Conservation (phyloP, 2,888 invertebrate species). For the Cheilosia scutellata region DNA sequence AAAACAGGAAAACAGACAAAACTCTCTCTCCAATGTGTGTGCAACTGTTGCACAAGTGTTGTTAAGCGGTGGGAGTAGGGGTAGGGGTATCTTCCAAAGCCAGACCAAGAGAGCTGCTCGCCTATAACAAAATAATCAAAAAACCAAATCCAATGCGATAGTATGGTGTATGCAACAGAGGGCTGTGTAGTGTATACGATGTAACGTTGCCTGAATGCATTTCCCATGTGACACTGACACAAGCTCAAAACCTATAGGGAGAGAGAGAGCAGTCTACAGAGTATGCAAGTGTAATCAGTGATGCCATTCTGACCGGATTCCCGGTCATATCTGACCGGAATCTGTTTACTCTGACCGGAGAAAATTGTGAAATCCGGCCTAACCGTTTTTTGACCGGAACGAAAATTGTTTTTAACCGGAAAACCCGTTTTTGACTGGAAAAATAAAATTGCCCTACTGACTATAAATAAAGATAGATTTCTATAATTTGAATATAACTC, state of each 20-base stretch:
- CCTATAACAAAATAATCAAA: background rate
- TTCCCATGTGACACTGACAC: conserved; percentile 2
- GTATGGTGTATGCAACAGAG: conserved; percentile 4
- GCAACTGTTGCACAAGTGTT: conserved; percentile 57
- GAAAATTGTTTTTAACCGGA: no score
- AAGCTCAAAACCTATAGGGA: background rate
- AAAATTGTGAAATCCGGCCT: no score
- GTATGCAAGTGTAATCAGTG: no score
- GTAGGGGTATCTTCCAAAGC: background rate
- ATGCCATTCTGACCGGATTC: no score
- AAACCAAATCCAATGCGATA: background rate
- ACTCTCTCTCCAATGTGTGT: conserved; percentile 11
- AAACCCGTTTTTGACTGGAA: no score
- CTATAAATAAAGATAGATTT: no score
- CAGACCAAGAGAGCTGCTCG: background rate
- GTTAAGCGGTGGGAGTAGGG: conserved; percentile 19
- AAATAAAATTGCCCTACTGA: no score
- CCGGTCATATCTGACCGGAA: no score
- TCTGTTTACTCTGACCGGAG: no score
- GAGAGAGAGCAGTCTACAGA: conserved; percentile 5
- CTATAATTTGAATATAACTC: no score
- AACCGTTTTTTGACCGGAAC: no score
- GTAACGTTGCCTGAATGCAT: background rate
- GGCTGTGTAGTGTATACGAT: background rate
- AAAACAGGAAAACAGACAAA: conserved; percentile 30